phyloP scores from a whole-genome alignment of 2,888 invertebrate genomes.

The Bedellia somnulentella region DNA sequence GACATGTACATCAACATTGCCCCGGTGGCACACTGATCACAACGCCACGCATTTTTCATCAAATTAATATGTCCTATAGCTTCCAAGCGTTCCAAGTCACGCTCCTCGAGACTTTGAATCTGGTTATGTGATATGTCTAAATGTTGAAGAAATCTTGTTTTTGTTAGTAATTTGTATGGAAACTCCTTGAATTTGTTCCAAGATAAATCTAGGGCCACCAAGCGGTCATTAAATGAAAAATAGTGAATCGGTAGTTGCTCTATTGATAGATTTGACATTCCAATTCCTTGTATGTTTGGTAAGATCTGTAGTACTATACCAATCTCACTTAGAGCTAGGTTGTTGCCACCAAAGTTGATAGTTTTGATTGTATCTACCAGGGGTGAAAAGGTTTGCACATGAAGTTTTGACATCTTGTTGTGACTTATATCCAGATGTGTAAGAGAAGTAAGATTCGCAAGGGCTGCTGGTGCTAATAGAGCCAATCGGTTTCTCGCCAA shows the following conservation, averaged over 20 bases:
- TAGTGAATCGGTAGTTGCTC: slow-evolving; percentile 59
- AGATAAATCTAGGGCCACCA: slow-evolving; percentile 71
- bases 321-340: slow-evolving; percentile 57
- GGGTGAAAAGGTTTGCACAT: slow-evolving; percentile 63
- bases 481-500: slow-evolving; percentile 74
- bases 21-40: slow-evolving; percentile 66
- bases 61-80: slow-evolving; percentile 56
- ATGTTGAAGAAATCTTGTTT: slow-evolving; percentile 60
- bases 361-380: slow-evolving; percentile 64
- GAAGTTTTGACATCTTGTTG: slow-evolving; percentile 72
- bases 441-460: slow-evolving; percentile 70
- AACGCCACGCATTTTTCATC: slow-evolving; percentile 68
- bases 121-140: slow-evolving; percentile 76
- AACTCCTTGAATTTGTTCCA: slow-evolving; percentile 68
- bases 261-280: slow-evolving; percentile 62
- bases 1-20: slow-evolving; percentile 59
- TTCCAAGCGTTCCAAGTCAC: slow-evolving; percentile 60
- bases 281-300: slow-evolving; percentile 58
- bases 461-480: slow-evolving; percentile 72
- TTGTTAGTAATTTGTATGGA: slow-evolving; percentile 55
- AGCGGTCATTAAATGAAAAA: slow-evolving; percentile 59
- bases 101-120: slow-evolving; percentile 64
- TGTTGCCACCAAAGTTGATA: slow-evolving; percentile 73
- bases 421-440: slow-evolving; percentile 73
- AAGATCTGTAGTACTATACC: slow-evolving; percentile 60